Base-by-base conservation (phyloP, 2,113 vertebrate genomes). In the Anser brachyrhynchus region DNA sequence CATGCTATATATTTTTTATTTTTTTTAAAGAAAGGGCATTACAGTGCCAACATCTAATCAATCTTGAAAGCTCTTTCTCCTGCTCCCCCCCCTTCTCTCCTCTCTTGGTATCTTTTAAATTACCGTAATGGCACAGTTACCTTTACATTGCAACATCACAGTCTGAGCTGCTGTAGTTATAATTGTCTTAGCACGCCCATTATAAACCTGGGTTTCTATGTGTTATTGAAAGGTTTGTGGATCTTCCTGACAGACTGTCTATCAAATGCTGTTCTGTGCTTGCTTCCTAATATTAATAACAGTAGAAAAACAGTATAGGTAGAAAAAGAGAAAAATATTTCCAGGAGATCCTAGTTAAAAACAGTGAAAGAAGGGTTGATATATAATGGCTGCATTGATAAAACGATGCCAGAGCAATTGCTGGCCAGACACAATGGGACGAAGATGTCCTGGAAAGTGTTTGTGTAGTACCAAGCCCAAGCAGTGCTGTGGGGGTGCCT, bases 1-100 rank as follows among this genome's bases (percentile, higher is more conserved):
- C 29, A 52, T 71, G 65, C 87, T 94, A 3, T 49, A 49, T 49
- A 46, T 19, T 49, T 49, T 21, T 49, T 49, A 5, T 49, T 49
- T 20, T 62, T 97, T 95, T 83, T 88, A 95, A 94, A 76, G 67
- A 89, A 92, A 93, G 67, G 65, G 65, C 86, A 78, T 91, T 77
- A 35, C 71, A 78, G 37, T 58, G 55, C 23, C 44, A 62, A 66
- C 14, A 91, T 72, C 74, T 95, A 93, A 65, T 91, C 94, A 93
- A 91, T 76, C 54, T 39, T 93, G 73, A 95, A 75, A 95, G 75
- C 76, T 61, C 20, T n/a, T 28, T n/a, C 3, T 35, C 15, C 49
- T 51, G 49, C 16, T n/a, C 14, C 22, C 31, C 20, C 19, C 5
- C 4, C 51, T 37, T 54, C 18, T 58, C 58, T 74, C 29, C 59